phyloP scores from a whole-genome alignment of 2,113 vertebrate genomes.

The Nycticryphes semicollaris region DNA sequence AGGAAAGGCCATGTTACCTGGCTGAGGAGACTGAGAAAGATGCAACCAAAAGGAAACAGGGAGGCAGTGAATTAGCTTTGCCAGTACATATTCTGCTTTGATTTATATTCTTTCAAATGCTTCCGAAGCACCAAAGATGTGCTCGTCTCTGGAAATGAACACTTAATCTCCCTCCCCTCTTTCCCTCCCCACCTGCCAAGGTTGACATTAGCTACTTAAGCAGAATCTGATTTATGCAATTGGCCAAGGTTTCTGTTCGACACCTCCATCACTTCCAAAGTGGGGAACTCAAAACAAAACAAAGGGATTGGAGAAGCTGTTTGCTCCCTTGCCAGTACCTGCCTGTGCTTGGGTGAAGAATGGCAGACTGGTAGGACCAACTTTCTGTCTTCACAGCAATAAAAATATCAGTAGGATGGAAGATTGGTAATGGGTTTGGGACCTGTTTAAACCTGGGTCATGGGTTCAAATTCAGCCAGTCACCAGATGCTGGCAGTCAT shows the following conservation, averaged over 20 bases:
- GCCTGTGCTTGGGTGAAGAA: not conserved
- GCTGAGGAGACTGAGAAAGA: conserved; percentile 45
- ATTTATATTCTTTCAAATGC: conserved; percentile 62
- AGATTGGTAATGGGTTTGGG: not conserved
- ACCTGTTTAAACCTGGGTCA: not conserved
- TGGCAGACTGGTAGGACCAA: not conserved
- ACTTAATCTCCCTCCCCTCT: conserved; percentile 31
- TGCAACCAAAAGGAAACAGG: conserved; percentile 44
- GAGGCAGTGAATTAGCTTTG: conserved; percentile 43
- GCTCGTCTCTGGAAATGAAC: conserved; percentile 21
- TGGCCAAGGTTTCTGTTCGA: not conserved
- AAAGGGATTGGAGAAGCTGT: not conserved
- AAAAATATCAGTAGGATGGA: not conserved
- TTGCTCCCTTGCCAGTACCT: not conserved
- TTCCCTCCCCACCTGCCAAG: not conserved
- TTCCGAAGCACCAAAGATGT: conserved; percentile 46
- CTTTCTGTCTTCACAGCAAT: not conserved
- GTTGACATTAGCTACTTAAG: conserved; percentile 38
- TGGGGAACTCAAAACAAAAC: not conserved
- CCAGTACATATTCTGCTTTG: conserved; percentile 45
- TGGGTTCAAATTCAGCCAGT: not conserved
- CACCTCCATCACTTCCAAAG: not conserved
- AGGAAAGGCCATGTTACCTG: conserved; percentile 63
- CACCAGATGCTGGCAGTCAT: not conserved
- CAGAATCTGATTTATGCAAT: conserved; percentile 58